A percentile compares a stretch with the other conserved stretches of the same genome.
These are phyloP conservation scores for Sarcophaga variegata DNA, from an alignment of 2,888 invertebrate genomes.

Conservation along the genomic window DNA sequence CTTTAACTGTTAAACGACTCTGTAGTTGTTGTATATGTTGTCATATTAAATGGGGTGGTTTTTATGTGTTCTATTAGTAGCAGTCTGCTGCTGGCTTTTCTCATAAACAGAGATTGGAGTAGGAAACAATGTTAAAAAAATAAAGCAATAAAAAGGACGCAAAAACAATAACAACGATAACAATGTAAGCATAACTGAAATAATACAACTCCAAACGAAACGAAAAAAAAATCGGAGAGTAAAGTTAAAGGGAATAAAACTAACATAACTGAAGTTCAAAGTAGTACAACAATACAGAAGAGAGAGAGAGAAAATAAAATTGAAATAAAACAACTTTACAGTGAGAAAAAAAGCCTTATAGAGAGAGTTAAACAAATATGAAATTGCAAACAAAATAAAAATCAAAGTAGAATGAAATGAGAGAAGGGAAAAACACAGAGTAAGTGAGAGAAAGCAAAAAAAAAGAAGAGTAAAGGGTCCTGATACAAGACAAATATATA, in stretches of 20 bases:
- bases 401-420: not conserved
- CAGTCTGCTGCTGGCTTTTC: not conserved
- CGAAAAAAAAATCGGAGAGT: no score
- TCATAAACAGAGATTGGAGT: conserved; percentile 23
- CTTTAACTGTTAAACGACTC: no score
- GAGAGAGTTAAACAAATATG: no score
- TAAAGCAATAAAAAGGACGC: conserved; percentile 14
- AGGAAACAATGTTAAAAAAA: no score
- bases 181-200: not conserved
- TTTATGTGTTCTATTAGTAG: conserved; percentile 4
- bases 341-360: not conserved
- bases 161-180: conserved; percentile 2
- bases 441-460: not conserved
- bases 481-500: not conserved
- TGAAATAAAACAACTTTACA: conserved; percentile 42
- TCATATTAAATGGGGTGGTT: conserved; percentile 59
- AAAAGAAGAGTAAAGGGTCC: not conserved
- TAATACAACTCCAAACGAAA: no score
- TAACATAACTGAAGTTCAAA: no score
- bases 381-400: not conserved
- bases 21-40: not conserved
- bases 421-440: not conserved
- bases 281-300: not conserved
- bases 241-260: no score
- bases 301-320: conserved; percentile 34